These are phyloP conservation scores for Mesorhabditis belari DNA, from an alignment of 2,888 invertebrate species.

Conservation along the genomic window DNA sequence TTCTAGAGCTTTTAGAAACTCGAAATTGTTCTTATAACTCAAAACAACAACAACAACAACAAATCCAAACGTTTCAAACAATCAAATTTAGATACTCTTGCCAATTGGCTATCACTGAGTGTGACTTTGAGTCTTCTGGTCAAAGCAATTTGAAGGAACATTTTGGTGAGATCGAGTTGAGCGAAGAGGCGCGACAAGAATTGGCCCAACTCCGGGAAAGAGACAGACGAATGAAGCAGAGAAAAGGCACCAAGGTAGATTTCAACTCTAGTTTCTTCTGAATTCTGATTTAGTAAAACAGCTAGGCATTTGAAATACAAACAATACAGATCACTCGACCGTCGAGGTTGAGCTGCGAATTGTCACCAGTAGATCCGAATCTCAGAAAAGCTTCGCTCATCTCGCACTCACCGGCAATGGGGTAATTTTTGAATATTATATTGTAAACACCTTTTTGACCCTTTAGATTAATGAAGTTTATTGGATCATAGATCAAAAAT, in stretches of 20 bases:
- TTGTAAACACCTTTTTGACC: no score
- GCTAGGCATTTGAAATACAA: not conserved
- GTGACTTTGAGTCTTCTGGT: slow-evolving; percentile 10
- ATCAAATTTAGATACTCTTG: slow-evolving; percentile 25
- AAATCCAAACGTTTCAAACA: no score
- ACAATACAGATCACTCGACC: not conserved
- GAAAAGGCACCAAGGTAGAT: slow-evolving; percentile 3
- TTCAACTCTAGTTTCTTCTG: no score
- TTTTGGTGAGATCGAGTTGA: slow-evolving; percentile 21
- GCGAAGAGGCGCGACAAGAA: slow-evolving; percentile 26
- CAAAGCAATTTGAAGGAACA: slow-evolving; percentile 10
- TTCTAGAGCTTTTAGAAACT: no score
- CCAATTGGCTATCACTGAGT: slow-evolving; percentile 26
- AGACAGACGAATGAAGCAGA: slow-evolving; percentile 12
- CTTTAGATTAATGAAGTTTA: no score
- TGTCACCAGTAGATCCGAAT: not conserved
- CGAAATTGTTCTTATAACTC: no score
- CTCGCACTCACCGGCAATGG: not conserved
- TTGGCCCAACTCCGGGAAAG: slow-evolving; percentile 15
- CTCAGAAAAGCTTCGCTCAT: not conserved
- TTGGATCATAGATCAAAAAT: not conserved
- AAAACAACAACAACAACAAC: no score
- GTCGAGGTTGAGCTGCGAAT: not conserved
- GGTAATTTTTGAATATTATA: no score
- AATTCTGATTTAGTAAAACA: no score